Base-by-base conservation (phyloP, 2,888 invertebrate genomes). In the Tineola bisselliella region DNA sequence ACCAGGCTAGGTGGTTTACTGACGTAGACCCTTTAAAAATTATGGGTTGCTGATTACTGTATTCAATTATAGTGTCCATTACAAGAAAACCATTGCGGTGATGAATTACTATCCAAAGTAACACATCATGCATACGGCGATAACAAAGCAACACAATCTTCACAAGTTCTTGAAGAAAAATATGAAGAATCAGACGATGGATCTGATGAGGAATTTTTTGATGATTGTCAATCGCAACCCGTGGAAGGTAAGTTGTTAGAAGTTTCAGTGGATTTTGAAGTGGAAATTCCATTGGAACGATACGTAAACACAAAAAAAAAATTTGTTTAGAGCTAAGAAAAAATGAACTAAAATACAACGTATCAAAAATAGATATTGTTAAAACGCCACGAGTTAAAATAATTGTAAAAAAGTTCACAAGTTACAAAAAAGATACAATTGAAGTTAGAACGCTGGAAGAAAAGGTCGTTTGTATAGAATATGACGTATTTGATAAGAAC, bases 401-500 rank as follows among this genome's bases (percentile, higher is more conserved):
- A 0, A 77, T 86, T 1, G 82, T 79, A 0, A 77, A 81, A 62
- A 84, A 80, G 62, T 84, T 75, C 62, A 69, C 73, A 0, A 76
- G 74, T 61, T 78, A 66, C 64, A 83, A 77, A 61, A 76, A 69
- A 60, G 71, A 77, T 11, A 72, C 77, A 56, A 64, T 84, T 6
- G 84, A 86, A 66, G 61, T 86, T 1, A 69, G 84, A 33, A 74
- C 72, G 38, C 62, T 84, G 1, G 80, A 80, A 1, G 84, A 84
- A 64, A 82, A 79, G 63, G 72, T 84, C 11, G 82, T 83, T 0
- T 86, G 86, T 62, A 67, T 84, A 11, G 86, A 86, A 63, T 84
- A 84, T 61, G 81, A 83, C 30, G 70, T 84, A 0, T 82, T 68
- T 60, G 66, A 74, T 8, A 54, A 64, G n/a, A 60, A 65, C 11